Evolutionary conservation across 2,113 vertebrate genomes (phyloP).

Genomic region (Bettongia penicillata): DNA sequence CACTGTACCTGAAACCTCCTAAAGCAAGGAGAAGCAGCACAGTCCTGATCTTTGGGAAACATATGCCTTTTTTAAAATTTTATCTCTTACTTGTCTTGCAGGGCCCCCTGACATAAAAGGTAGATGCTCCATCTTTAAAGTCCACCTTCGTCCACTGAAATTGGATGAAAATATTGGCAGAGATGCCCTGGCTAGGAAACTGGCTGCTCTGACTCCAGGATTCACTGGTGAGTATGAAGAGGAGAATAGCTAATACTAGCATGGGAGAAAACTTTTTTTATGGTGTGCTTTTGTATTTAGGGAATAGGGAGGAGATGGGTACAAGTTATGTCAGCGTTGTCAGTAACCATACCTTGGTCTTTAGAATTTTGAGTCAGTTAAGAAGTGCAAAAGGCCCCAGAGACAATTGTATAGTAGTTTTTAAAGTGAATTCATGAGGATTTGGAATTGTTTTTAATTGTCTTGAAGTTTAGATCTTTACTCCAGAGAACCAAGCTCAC

Average conservation of each 20-base stretch:
- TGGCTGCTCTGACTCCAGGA: slow-evolving; percentile 85
- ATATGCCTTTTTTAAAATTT: not conserved
- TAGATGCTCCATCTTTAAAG: slow-evolving; percentile 88
- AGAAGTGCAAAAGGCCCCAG: not conserved
- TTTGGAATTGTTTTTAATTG: not conserved
- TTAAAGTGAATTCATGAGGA: not conserved
- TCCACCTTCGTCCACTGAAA: slow-evolving; percentile 87
- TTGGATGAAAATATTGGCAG: slow-evolving; percentile 78
- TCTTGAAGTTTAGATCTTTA: not conserved
- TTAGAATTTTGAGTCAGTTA: not conserved
- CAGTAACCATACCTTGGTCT: not conserved
- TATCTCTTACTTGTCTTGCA: slow-evolving; percentile 54
- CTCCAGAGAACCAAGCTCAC: not conserved
- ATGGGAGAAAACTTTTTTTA: not conserved
- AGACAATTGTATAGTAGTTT: not conserved
- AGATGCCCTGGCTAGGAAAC: slow-evolving; percentile 81
- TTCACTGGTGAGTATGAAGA: slow-evolving; percentile 84
- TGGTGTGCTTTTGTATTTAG: no score
- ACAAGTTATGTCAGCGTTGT: not conserved
- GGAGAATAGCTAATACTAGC: not conserved
- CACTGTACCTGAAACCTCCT: not conserved
- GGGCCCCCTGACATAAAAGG: slow-evolving; percentile 89
- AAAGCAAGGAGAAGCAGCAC: not conserved
- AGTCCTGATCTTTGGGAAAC: not conserved
- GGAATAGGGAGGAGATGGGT: not conserved